Percentiles rank a stretch among this genome's conserved stretches.
Conservation (phyloP, 2,888 invertebrate genomes). For the Tryphoninae sp. region DNA sequence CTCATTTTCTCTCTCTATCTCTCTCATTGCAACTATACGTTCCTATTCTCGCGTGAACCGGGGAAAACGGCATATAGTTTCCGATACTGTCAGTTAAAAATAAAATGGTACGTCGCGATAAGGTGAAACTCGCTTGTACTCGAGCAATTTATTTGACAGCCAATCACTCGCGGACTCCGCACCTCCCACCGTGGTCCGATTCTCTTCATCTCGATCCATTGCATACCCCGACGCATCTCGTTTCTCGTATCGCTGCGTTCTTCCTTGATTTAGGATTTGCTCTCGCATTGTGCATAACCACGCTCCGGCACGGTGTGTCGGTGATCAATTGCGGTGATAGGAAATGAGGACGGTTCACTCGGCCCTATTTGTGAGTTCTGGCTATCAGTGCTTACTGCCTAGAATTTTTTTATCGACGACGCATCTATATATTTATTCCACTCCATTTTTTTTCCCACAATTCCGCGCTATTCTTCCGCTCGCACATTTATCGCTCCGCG, state of each 20-base stretch:
- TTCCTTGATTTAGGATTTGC: constrained; percentile 52
- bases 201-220: constrained; percentile 6
- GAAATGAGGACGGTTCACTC: constrained; percentile 1
- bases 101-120: constrained; percentile 49
- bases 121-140: constrained; percentile 51
- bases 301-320: constrained; percentile 14
- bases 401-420: too few relatives aligned
- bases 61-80: constrained; percentile 40
- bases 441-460: too few relatives aligned
- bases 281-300: constrained; percentile 21
- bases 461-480: too few relatives aligned
- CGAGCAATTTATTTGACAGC: constrained; percentile 53
- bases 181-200: not conserved
- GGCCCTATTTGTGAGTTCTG: too few relatives aligned
- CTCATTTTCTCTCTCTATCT: constrained; percentile 1
- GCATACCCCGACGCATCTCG: constrained; percentile 36
- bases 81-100: constrained; percentile 49
- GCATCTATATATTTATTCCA: too few relatives aligned
- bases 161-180: constrained; percentile 41
- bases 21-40: constrained; percentile 17
- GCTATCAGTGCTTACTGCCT: too few relatives aligned
- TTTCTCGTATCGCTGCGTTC: constrained; percentile 44
- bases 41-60: constrained; percentile 24
- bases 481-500: too few relatives aligned
- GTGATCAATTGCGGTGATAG: constrained; percentile 38